A percentile compares a stretch with the other conserved stretches of the same genome.
Evolutionary conservation across 92 coral and sea anemone genomes (phyloP).

Genomic region (Zoanthus solanderi): DNA sequence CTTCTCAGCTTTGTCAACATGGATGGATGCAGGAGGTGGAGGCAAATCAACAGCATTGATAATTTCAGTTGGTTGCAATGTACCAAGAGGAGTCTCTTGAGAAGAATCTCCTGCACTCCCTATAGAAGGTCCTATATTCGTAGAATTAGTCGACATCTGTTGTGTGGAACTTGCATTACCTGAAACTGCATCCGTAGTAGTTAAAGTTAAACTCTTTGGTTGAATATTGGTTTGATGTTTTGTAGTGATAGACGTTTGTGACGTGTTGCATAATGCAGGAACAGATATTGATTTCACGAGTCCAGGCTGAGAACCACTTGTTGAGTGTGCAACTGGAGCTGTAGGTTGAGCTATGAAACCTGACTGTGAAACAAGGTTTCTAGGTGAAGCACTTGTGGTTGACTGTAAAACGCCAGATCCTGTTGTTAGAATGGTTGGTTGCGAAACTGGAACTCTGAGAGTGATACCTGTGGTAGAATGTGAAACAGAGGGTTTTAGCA

Average conservation of each 20-base stretch:
- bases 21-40: not conserved
- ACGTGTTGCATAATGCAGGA: not conserved
- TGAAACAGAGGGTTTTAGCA: not conserved
- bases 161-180: not conserved
- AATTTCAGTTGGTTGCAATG: not conserved
- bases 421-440: too few species aligned
- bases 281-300: not conserved
- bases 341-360: not conserved
- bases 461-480: not conserved
- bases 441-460: not conserved
- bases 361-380: constrained; percentile 7
- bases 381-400: not conserved
- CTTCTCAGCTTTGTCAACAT: not conserved
- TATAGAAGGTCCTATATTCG: not conserved
- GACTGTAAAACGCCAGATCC: not conserved
- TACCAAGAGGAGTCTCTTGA: not conserved
- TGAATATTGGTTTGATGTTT: not conserved
- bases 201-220: not conserved
- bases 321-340: not conserved
- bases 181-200: not conserved
- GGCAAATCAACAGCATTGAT: not conserved
- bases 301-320: not conserved
- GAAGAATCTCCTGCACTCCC: not conserved
- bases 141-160: not conserved
- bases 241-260: not conserved